phyloP scores from a whole-genome alignment of 2,888 invertebrate genomes.

The Arrhopalites spinosus region DNA sequence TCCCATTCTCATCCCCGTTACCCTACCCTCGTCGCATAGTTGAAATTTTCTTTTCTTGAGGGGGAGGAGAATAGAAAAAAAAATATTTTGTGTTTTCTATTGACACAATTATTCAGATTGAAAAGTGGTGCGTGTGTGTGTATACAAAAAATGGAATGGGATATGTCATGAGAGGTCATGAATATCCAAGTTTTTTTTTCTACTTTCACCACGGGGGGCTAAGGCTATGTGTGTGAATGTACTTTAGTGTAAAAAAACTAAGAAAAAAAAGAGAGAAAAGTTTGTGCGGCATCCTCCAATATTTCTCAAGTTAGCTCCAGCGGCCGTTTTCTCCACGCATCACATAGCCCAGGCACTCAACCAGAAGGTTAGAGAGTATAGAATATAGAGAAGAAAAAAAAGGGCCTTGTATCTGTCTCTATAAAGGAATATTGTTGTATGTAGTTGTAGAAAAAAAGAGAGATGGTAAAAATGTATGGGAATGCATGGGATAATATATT shows the following conservation, averaged over 20 bases:
- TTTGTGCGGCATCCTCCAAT: neutral
- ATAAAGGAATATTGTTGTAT: too few relatives aligned
- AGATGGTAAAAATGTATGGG: too few relatives aligned
- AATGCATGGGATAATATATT: too few relatives aligned
- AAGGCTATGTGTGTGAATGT: neutral
- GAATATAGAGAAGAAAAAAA: neutral
- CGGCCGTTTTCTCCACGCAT: conserved; percentile 1
- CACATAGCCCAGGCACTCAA: conserved; percentile 6
- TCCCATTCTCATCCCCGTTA: neutral
- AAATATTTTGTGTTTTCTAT: too few relatives aligned
- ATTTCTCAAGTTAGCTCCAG: conserved; percentile 11
- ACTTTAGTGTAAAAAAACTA: neutral
- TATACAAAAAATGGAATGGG: neutral
- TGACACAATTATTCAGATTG: too few relatives aligned
- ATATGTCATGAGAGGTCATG: neutral
- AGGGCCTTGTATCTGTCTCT: neutral
- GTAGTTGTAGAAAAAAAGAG: too few relatives aligned
- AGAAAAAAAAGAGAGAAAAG: neutral
- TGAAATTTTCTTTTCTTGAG: too few relatives aligned
- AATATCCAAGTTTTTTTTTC: neutral
- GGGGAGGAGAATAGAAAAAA: too few relatives aligned
- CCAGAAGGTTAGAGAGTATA: neutral
- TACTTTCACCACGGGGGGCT: neutral
- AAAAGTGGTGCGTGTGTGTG: neutral
- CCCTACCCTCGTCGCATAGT: too few relatives aligned